Conservation (phyloP, 2,888 invertebrate species). For the Phaedon cochleariae region DNA sequence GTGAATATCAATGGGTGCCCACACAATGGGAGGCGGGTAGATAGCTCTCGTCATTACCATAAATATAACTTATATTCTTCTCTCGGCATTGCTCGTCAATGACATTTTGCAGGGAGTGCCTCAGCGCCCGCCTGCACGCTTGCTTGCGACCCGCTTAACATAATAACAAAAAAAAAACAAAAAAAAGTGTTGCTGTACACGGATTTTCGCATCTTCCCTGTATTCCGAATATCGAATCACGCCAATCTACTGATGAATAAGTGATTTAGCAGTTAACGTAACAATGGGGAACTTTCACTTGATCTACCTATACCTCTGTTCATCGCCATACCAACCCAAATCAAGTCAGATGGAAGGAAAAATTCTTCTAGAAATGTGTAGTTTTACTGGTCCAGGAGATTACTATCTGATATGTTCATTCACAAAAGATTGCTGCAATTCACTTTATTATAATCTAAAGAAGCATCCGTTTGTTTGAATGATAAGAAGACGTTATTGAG, state of each 20-base stretch:
- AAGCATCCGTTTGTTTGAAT: too few relatives aligned
- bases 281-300: neutral
- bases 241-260: neutral
- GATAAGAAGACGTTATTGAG: too few relatives aligned
- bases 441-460: too few relatives aligned
- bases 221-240: neutral
- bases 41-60: conserved; percentile 53
- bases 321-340: neutral
- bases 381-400: too few relatives aligned
- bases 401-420: too few relatives aligned
- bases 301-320: neutral
- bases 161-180: neutral
- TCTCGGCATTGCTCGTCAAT: conserved; percentile 34
- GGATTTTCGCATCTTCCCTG: neutral
- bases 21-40: conserved; percentile 56
- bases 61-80: conserved; percentile 54
- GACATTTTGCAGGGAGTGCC: conserved; percentile 37
- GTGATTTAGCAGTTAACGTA: neutral
- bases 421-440: too few relatives aligned
- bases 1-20: conserved; percentile 55
- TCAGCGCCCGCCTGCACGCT: neutral
- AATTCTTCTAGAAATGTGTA: too few relatives aligned
- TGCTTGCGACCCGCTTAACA: conserved; percentile 1
- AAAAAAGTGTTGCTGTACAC: neutral
- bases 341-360: neutral